Base-by-base conservation (phyloP, 2,888 invertebrate genomes). In the Plutella xylostella region DNA sequence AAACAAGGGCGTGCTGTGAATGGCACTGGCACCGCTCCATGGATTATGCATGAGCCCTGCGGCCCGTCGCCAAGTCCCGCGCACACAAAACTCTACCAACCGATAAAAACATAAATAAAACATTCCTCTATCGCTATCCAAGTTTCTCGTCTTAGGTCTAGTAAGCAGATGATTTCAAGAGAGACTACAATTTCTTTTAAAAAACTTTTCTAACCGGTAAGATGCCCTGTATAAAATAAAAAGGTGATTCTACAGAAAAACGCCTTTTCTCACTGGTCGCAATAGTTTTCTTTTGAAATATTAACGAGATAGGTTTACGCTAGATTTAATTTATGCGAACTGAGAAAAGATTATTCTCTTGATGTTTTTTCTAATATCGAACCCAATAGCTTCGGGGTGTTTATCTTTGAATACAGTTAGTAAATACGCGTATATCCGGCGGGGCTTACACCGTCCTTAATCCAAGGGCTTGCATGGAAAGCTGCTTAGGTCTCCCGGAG, bases 1-100 rank as follows among this genome's bases (percentile, higher is more conserved):
- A 79, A 78, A 79, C 76, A 79, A 71, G 66, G 63, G 56, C 65
- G 63, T 65, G 66, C 63, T 53, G 43, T 9, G 14, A 9, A 7
- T 15, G 22, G 58, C 55, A 54, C 54, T 55, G 55, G 49, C 52
- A 60, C 55, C 59, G 51, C 55, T 57, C 48, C 55, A 68, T 78
- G 66, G 73, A 78, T 78, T 70, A 79, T 79, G 72, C 70, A 78
- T 77, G 63, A 74, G 61, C 51, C n/a, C n/a, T n/a, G n/a, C n/a
- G n/a, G n/a, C n/a, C n/a, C n/a, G n/a, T n/a, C n/a, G n/a, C n/a
- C n/a, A n/a, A 35, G 34, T 45, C 28, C 19, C 25, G n/a, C 15
- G 19, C 28, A 45, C 41, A n/a, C 4, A 19, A 12, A 18, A 19
- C 19, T 20, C 18, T 37, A n/a, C 12, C n/a, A 37, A 37, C 18